Evolutionary conservation across 2,888 invertebrate species (phyloP).

Genomic region (Pterostichus niger): DNA sequence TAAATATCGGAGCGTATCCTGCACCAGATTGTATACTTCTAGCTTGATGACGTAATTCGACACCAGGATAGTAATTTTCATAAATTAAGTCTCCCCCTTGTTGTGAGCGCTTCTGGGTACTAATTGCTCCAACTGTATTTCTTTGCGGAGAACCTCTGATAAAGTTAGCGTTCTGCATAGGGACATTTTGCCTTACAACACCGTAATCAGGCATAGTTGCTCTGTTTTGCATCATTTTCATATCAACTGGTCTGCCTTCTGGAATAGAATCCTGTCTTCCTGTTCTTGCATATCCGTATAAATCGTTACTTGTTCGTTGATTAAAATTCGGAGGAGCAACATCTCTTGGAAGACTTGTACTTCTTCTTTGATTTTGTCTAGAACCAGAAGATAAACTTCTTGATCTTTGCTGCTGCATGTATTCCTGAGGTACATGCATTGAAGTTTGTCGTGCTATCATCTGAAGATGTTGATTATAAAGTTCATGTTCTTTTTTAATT

Average conservation of each 20-base stretch:
- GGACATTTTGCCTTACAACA: slow-evolving; percentile 42
- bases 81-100: slow-evolving; percentile 63
- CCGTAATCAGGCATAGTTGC: slow-evolving; percentile 62
- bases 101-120: slow-evolving; percentile 60
- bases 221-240: slow-evolving; percentile 52
- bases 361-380: slow-evolving; percentile 75
- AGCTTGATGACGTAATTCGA: slow-evolving; percentile 67
- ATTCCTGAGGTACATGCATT: slow-evolving; percentile 34
- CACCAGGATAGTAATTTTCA: slow-evolving; percentile 67
- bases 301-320: slow-evolving; percentile 31
- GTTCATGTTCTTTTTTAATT: slow-evolving; percentile 81
- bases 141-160: slow-evolving; percentile 71
- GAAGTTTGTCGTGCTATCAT: slow-evolving; percentile 68
- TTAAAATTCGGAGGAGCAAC: slow-evolving; percentile 61
- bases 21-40: slow-evolving; percentile 59
- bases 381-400: slow-evolving; percentile 77
- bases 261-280: slow-evolving; percentile 68
- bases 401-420: slow-evolving; percentile 73
- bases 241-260: slow-evolving; percentile 68
- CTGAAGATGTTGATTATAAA: slow-evolving; percentile 72
- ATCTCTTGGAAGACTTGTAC: slow-evolving; percentile 75
- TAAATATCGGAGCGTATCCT: slow-evolving; percentile 77
- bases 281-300: slow-evolving; percentile 54
- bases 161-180: slow-evolving; percentile 70
- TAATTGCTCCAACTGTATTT: slow-evolving; percentile 71